These are phyloP conservation scores for Anodontia alba DNA, from an alignment of 2,888 invertebrate species.

Conservation along the genomic window DNA sequence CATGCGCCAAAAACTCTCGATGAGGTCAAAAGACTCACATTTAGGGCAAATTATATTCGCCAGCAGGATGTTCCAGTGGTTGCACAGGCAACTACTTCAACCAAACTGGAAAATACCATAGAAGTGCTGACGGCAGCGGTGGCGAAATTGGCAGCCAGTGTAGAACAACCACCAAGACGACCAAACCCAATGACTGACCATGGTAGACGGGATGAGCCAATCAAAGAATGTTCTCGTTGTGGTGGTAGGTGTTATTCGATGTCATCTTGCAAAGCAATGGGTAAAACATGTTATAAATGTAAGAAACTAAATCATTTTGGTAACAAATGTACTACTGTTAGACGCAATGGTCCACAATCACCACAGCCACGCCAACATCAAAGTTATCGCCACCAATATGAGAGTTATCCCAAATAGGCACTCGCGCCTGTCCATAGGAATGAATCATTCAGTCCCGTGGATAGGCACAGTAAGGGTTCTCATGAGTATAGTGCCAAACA, in stretches of 20 bases:
- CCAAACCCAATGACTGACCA: not conserved
- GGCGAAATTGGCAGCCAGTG: constrained; percentile 7
- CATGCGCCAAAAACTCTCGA: constrained; percentile 26
- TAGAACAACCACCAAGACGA: not conserved
- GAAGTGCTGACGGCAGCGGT: constrained; percentile 34
- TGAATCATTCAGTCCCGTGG: constrained; percentile 13
- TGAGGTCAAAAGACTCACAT: constrained; percentile 10
- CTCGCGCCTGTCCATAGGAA: constrained; percentile 34
- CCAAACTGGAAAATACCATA: constrained; percentile 10
- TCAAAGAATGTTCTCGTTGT: constrained; percentile 12
- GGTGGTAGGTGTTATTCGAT: constrained; percentile 20
- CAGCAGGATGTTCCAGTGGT: not conserved
- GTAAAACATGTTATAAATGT: constrained; percentile 29
- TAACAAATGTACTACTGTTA: not conserved
- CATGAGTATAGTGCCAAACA: not conserved
- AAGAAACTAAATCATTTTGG: constrained; percentile 25
- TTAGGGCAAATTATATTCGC: not conserved
- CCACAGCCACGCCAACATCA: not conserved
- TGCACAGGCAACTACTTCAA: not conserved
- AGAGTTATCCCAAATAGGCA: constrained; percentile 23
- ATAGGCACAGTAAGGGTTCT: constrained; percentile 22
- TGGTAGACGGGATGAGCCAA: not conserved
- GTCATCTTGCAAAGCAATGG: constrained; percentile 26
- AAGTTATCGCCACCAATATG: not conserved
- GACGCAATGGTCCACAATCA: not conserved